Conservation (phyloP, 2,113 vertebrate genomes). For the Varanus komodoensis region DNA sequence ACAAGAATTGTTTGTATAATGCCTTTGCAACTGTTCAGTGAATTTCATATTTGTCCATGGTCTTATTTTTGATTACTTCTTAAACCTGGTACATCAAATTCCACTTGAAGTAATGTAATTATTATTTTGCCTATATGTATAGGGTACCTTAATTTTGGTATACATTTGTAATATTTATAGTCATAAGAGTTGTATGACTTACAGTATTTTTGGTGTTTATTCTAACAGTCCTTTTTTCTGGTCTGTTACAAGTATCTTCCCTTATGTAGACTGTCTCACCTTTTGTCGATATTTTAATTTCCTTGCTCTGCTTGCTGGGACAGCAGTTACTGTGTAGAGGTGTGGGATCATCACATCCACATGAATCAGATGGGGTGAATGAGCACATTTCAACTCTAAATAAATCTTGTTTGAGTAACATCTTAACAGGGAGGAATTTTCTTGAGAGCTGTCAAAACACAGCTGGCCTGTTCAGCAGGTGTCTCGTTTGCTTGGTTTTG, state of each 20-base stretch:
- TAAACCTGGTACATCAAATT: too few species aligned
- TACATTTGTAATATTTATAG: too few species aligned
- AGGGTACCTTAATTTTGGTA: too few species aligned
- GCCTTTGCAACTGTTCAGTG: not conserved
- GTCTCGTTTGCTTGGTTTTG: not conserved
- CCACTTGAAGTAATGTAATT: too few species aligned
- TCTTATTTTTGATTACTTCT: too few species aligned
- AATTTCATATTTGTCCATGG: too few species aligned
- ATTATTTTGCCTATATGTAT: too few species aligned
- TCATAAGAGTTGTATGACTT: too few species aligned
- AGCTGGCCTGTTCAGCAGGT: not conserved
- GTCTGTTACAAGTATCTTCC: not conserved
- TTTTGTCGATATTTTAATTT: not conserved
- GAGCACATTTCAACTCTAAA: not conserved
- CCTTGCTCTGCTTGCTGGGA: not conserved
- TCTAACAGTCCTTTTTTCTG: too few species aligned
- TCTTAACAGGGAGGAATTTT: not conserved
- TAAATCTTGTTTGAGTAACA: not conserved
- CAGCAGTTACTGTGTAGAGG: not conserved
- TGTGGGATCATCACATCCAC: not conserved
- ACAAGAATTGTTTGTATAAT: not conserved
- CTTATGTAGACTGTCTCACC: not conserved
- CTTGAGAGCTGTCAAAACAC: not conserved
- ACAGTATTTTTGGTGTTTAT: too few species aligned
- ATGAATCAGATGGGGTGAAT: not conserved